These are phyloP conservation scores for Megalops atlanticus DNA, from an alignment of 2,113 vertebrate genomes.

Conservation along the genomic window DNA sequence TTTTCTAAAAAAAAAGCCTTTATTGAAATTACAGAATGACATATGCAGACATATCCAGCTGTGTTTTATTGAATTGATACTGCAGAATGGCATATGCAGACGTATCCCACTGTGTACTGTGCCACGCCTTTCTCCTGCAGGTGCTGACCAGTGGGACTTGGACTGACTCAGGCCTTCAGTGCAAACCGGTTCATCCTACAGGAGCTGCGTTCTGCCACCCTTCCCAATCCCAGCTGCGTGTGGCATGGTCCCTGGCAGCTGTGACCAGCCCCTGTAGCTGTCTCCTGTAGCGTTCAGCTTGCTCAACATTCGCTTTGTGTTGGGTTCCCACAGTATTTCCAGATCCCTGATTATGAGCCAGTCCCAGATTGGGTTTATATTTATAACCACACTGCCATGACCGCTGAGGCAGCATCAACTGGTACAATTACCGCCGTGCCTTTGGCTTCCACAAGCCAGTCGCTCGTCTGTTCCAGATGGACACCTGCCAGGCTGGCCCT, in stretches of 20 bases:
- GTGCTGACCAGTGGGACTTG: no score
- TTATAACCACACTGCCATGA: slow-evolving; percentile 81
- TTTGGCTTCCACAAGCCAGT: slow-evolving; percentile 74
- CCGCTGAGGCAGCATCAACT: slow-evolving; percentile 67
- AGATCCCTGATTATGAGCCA: slow-evolving; percentile 73
- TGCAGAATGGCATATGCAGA: no score
- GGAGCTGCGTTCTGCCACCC: background rate
- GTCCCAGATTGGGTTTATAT: slow-evolving; percentile 76
- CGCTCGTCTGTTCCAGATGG: slow-evolving; percentile 75
- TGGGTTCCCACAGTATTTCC: slow-evolving; percentile 77
- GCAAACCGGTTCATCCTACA: background rate
- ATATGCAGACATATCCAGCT: no score
- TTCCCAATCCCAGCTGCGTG: background rate
- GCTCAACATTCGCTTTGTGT: no score
- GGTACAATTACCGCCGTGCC: slow-evolving; percentile 76
- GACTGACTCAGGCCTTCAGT: no score
- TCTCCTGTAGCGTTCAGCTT: no score
- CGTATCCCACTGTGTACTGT: no score
- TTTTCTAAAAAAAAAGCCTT: no score
- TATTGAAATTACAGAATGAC: no score
- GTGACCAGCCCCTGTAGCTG: no score
- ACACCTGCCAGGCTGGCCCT: slow-evolving; percentile 76
- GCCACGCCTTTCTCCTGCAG: no score
- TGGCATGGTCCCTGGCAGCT: background rate
- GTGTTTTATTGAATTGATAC: no score